phyloP scores from a whole-genome alignment of 92 coral and sea anemone genomes.

The Siderastrea siderea region DNA sequence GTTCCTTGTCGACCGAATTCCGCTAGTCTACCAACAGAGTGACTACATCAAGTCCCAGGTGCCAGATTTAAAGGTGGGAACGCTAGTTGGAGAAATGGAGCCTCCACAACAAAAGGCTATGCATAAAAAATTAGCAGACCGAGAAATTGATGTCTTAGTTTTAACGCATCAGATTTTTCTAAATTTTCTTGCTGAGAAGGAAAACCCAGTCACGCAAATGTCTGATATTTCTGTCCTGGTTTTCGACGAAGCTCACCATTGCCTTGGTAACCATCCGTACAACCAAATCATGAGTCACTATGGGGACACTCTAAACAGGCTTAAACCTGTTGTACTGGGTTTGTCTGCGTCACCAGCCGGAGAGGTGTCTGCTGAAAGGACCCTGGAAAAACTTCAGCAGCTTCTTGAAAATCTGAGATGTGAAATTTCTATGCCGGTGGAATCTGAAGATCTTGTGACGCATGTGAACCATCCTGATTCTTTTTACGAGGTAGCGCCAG shows the following conservation, averaged over 20 bases:
- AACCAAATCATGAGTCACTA: slow-evolving; percentile 82
- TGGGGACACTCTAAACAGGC: slow-evolving; percentile 47
- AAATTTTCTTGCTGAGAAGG: slow-evolving; percentile 75
- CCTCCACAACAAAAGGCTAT: slow-evolving; percentile 38
- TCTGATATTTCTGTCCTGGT: slow-evolving; percentile 87
- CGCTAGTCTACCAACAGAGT: slow-evolving; percentile 91
- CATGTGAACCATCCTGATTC: slow-evolving; percentile 82
- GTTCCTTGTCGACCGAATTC: slow-evolving; percentile 89
- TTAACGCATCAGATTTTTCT: slow-evolving; percentile 95
- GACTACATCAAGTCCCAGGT: slow-evolving; percentile 79
- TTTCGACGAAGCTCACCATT: slow-evolving; percentile 95
- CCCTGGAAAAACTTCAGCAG: slow-evolving; percentile 51
- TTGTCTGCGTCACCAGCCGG: slow-evolving; percentile 97
- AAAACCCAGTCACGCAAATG: slow-evolving; percentile 55
- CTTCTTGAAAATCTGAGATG: slow-evolving; percentile 69
- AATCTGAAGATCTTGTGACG: slow-evolving; percentile 58
- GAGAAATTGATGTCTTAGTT: slow-evolving; percentile 81
- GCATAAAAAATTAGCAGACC: slow-evolving; percentile 62
- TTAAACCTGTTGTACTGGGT: slow-evolving; percentile 89
- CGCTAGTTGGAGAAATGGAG: slow-evolving; percentile 77
- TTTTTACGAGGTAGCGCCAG: slow-evolving; percentile 20
- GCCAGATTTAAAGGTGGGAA: slow-evolving; percentile 64
- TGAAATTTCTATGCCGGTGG: slow-evolving; percentile 75
- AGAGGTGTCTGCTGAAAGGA: slow-evolving; percentile 54
- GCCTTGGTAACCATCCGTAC: slow-evolving; percentile 88